Conservation (phyloP, 2,888 invertebrate species). For the Plagodis dolabraria region DNA sequence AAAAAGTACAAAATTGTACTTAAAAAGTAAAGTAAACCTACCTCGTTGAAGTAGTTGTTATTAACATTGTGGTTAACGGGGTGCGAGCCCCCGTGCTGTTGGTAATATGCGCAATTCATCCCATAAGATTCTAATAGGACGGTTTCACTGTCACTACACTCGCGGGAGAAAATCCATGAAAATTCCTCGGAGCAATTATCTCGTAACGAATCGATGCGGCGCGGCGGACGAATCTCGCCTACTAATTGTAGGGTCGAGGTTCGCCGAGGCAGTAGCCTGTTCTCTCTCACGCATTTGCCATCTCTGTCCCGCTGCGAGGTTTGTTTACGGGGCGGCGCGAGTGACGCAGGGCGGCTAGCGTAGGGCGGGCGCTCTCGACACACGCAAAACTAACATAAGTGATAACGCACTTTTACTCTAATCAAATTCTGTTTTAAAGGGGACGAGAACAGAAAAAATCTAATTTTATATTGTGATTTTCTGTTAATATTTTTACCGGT, state of each 20-base stretch:
- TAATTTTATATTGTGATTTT: not conserved
- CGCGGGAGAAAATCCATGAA: slow-evolving; percentile 66
- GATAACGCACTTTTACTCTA: slow-evolving; percentile 55
- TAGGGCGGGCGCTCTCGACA: slow-evolving; percentile 69
- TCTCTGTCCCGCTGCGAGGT: slow-evolving; percentile 61
- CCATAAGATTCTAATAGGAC: slow-evolving; percentile 62
- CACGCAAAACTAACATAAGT: slow-evolving; percentile 68
- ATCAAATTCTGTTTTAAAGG: slow-evolving; percentile 19
- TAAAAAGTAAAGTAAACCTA: slow-evolving; percentile 39
- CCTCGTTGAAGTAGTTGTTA: slow-evolving; percentile 80
- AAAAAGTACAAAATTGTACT: too few species aligned
- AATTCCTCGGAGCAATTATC: slow-evolving; percentile 78
- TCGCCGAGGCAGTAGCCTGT: slow-evolving; percentile 49
- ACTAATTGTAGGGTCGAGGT: slow-evolving; percentile 82
- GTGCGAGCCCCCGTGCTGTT: slow-evolving; percentile 75
- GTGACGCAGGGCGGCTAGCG: slow-evolving; percentile 69
- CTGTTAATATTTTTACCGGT: slow-evolving; percentile 9
- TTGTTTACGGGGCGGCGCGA: slow-evolving; percentile 71
- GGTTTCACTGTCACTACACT: slow-evolving; percentile 59
- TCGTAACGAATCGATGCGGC: slow-evolving; percentile 83
- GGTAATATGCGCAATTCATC: slow-evolving; percentile 82
- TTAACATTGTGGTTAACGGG: slow-evolving; percentile 73
- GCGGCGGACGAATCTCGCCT: slow-evolving; percentile 82
- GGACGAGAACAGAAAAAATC: slow-evolving; percentile 11
- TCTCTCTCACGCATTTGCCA: slow-evolving; percentile 58